phyloP scores from a whole-genome alignment of 2,113 vertebrate genomes.

The Mormyrus lacerda region DNA sequence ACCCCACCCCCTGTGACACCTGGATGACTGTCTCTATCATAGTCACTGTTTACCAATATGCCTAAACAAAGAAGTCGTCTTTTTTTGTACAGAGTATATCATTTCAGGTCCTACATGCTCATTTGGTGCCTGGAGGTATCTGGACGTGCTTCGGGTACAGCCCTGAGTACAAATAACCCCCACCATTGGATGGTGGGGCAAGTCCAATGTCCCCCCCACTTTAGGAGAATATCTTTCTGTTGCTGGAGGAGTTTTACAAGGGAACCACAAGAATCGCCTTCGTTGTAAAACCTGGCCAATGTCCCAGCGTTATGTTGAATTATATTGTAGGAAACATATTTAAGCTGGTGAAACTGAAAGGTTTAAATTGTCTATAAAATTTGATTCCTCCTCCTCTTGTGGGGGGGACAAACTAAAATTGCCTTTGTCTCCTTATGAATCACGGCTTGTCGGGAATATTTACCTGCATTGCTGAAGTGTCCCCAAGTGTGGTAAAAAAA shows the following conservation, averaged over 20 bases:
- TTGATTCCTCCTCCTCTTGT: conserved; percentile 39
- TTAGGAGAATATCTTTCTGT: conserved; percentile 33
- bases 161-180: conserved; percentile 43
- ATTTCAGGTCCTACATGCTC: conserved; percentile 35
- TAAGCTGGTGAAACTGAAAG: conserved; percentile 45
- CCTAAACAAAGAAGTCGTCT: conserved; percentile 19
- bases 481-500: conserved; percentile 12
- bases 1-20: conserved; percentile 45
- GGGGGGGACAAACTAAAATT: conserved; percentile 41
- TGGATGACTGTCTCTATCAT: conserved; percentile 31
- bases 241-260: conserved; percentile 43
- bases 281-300: conserved; percentile 41
- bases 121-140: conserved; percentile 33
- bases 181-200: conserved; percentile 35
- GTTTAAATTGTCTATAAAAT: conserved; percentile 62
- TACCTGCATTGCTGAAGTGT: conserved; percentile 21
- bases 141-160: conserved; percentile 50
- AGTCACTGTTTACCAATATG: conserved; percentile 18
- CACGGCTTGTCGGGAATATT: conserved; percentile 23
- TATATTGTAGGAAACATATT: conserved; percentile 60
- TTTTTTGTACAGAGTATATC: conserved; percentile 21
- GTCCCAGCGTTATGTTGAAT: conserved; percentile 52
- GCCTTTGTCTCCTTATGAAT: conserved; percentile 23
- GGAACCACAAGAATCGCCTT: conserved; percentile 49
- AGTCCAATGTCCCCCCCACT: conserved; percentile 42